phyloP scores from a whole-genome alignment of 2,888 invertebrate species.

The Abrostola triplasia region DNA sequence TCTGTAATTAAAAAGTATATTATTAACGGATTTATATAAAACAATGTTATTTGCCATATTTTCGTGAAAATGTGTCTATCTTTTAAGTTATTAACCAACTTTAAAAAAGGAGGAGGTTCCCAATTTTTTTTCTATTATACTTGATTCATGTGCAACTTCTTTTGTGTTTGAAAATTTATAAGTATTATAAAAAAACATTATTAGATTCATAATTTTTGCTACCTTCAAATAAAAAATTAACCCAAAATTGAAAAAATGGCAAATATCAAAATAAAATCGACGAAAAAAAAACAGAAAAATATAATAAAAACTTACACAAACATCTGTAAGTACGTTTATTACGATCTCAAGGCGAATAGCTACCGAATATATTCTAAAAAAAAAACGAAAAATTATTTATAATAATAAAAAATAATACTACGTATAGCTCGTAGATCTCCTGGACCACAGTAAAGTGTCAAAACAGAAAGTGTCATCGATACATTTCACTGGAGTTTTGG shows the following conservation, averaged over 20 bases:
- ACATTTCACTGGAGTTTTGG: slow-evolving; percentile 73
- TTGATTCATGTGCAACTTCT: too few relatives aligned
- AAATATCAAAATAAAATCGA: slow-evolving; percentile 31
- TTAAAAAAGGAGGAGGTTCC: too few relatives aligned
- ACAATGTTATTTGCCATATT: slow-evolving; percentile 38
- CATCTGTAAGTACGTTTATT: slow-evolving; percentile 43
- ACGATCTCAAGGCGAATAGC: slow-evolving; percentile 55
- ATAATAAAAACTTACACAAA: slow-evolving; percentile 41
- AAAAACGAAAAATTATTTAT: slow-evolving; percentile 40
- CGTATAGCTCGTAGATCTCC: slow-evolving; percentile 55
- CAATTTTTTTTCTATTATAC: too few relatives aligned
- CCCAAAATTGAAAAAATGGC: slow-evolving; percentile 40
- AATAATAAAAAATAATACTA: slow-evolving; percentile 60
- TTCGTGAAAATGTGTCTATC: slow-evolving; percentile 9
- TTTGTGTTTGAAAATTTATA: neutral
- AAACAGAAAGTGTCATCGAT: slow-evolving; percentile 25
- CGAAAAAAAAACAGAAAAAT: slow-evolving; percentile 21
- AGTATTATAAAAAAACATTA: neutral
- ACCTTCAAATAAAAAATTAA: neutral
- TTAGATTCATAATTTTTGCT: neutral
- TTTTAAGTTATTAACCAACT: too few relatives aligned
- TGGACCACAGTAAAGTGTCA: slow-evolving; percentile 49
- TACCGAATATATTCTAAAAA: slow-evolving; percentile 61
- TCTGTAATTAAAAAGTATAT: slow-evolving; percentile 17
- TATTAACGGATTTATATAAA: slow-evolving; percentile 25